These are phyloP conservation scores for Anguilla pacifica DNA, from an alignment of 2,797 vertebrate species.

Conservation along the genomic window DNA sequence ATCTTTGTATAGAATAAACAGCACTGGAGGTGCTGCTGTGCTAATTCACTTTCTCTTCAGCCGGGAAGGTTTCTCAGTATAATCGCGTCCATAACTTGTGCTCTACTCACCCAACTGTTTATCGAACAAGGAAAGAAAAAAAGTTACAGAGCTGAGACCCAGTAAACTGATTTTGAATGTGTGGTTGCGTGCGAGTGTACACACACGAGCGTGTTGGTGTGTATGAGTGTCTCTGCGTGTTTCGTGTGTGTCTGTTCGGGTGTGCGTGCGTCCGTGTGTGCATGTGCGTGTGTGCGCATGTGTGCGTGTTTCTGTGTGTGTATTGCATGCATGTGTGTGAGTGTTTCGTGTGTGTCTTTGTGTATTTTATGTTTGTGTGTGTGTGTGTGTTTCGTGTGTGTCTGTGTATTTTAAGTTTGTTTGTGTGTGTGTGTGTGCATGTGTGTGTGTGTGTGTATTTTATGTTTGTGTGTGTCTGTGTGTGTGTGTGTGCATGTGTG, in stretches of 20 bases:
- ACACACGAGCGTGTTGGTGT: neutral
- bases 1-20: neutral
- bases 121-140: too few relatives aligned
- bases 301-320: neutral
- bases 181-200: neutral
- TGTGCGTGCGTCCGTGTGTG: slow-evolving; percentile 1
- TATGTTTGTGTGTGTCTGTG: too few relatives aligned
- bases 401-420: too few relatives aligned
- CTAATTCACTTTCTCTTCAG: neutral
- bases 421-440: slow-evolving; percentile 6
- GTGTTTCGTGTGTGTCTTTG: too few relatives aligned
- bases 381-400: too few relatives aligned
- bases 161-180: neutral
- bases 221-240: neutral
- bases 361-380: too few relatives aligned
- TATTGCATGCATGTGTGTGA: too few relatives aligned
- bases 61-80: too few relatives aligned
- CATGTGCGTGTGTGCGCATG: neutral
- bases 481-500: too few relatives aligned
- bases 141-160: too few relatives aligned
- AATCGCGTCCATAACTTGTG: too few relatives aligned
- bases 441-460: neutral
- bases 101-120: neutral
- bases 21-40: neutral
- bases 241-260: neutral